Percentiles rank a stretch among this genome's conserved stretches.
Evolutionary conservation across 35 echinoderm and acorn worm species (phyloP).

Genomic region (Eucidaris tribuloides): DNA sequence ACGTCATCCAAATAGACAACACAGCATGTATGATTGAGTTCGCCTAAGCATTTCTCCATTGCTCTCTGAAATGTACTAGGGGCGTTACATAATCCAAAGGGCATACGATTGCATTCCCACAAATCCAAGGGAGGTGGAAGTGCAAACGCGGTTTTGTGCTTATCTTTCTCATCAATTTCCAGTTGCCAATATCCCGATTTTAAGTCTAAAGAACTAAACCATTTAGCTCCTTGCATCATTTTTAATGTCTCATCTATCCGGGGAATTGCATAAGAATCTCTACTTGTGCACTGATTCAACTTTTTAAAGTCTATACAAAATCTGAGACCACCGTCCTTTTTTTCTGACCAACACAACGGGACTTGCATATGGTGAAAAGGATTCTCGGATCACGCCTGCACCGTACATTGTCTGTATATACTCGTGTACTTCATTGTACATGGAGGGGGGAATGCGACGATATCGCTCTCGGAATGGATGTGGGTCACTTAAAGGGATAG

Average conservation of each 20-base stretch:
- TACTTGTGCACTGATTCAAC: background rate
- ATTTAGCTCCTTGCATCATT: background rate
- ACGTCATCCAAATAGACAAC: slow-evolving; percentile 31
- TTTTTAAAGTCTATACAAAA: slow-evolving; percentile 23
- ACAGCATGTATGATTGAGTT: background rate
- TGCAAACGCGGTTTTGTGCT: slow-evolving; percentile 34
- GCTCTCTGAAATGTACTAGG: slow-evolving; percentile 38
- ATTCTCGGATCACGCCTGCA: background rate
- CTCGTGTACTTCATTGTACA: slow-evolving; percentile 12
- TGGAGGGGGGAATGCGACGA: slow-evolving; percentile 14
- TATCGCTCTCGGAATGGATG: background rate
- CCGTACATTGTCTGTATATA: background rate
- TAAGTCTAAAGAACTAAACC: background rate
- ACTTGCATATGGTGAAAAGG: background rate
- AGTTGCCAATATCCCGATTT: slow-evolving; percentile 6
- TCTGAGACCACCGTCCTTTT: slow-evolving; percentile 6
- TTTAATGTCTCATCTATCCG: slow-evolving; percentile 21
- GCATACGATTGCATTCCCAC: slow-evolving; percentile 28
- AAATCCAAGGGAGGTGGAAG: background rate
- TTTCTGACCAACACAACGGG: slow-evolving; percentile 6
- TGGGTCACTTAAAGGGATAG: background rate
- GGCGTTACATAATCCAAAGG: slow-evolving; percentile 28
- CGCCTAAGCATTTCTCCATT: slow-evolving; percentile 24
- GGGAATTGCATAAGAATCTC: background rate
- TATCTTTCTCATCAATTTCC: background rate